phyloP scores from a whole-genome alignment of 1,140 invertebrate species.

The Caenorhabditis tropicalis region DNA sequence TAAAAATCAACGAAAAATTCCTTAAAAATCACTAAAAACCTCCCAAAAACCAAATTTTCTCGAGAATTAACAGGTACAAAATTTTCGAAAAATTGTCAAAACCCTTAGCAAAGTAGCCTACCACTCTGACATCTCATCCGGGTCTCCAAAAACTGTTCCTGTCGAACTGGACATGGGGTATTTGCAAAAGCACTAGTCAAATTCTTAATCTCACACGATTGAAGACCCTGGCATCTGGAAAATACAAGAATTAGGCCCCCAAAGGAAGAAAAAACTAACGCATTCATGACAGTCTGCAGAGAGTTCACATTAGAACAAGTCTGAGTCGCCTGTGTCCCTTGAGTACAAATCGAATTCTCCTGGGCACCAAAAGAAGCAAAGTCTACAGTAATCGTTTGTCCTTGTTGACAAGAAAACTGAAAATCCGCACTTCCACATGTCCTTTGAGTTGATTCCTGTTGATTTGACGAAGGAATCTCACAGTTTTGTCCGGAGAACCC shows the following conservation, averaged over 20 bases:
- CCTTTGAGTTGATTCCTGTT: constrained; percentile 24
- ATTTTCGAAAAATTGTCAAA: not conserved
- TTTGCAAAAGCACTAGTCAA: not conserved
- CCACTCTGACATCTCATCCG: not conserved
- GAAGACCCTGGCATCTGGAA: not conserved
- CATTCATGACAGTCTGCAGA: constrained; percentile 13
- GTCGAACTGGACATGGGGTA: not conserved
- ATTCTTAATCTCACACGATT: constrained; percentile 14
- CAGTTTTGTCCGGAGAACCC: constrained; percentile 17
- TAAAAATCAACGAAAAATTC: no score
- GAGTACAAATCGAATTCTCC: not conserved
- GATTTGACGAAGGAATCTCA: not conserved
- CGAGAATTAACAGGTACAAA: not conserved
- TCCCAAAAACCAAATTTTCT: no score
- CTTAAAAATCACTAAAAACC: no score
- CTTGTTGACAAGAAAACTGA: constrained; percentile 44
- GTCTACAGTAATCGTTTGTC: constrained; percentile 38
- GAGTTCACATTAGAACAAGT: constrained; percentile 28
- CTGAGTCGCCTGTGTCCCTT: not conserved
- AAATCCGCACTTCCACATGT: constrained; percentile 22
- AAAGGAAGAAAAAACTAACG: no score
- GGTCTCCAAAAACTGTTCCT: constrained; percentile 1
- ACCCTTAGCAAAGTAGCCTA: not conserved
- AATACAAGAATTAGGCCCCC: no score
- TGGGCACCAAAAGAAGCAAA: constrained; percentile 49